Base-by-base conservation (phyloP, 2,888 invertebrate species). In the Acanthopleura granulata region DNA sequence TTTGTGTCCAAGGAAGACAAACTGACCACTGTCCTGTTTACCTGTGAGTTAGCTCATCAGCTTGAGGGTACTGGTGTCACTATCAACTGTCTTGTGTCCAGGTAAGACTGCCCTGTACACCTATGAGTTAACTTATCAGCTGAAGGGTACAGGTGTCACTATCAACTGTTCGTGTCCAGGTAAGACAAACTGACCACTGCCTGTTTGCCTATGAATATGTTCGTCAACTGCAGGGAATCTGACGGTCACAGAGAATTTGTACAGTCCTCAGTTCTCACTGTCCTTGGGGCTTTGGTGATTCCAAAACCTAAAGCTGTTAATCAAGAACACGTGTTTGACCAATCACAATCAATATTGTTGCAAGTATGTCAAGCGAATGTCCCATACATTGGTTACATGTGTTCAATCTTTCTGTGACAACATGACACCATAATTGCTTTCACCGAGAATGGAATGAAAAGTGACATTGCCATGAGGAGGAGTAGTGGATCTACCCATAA, bases 71-170 rank as follows among this genome's bases (percentile, higher is more conserved):
- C 57, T 9, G 57, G 57, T 57, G 57, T 57, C 6, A 57, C 57
- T 3, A 12, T 12, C n/a, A 57, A 57, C 22, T 57, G 57, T 57
- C 57, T n/a, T 57, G n/a, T 57, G 57, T 57, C 57, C 57, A 57
- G 57, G 57, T 57, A 57, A 57, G 57, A 40, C 40, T 40, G 40
- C 9, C 9, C 40, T 40, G 40, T 57, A 9, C 18, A 57, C 57
- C 57, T 57, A 12, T 57, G 57, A 57, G 22, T 57, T 57, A 12
- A 22, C n/a, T 57, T 12, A 12, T 57, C 57, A 57, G 57, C 22
- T 57, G 22, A 12, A 57, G 22, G 57, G 57, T n/a, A 57, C 57
- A 57, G 57, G 57, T 57, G 57, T 57, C 57, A 57, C 57, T 57
- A 12, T 57, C 6, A 57, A 57, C 22, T 57, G 12, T 57, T 12